These are phyloP conservation scores for Cricetomys ansorgei DNA, from an alignment of 2,113 vertebrate species.

Conservation along the genomic window DNA sequence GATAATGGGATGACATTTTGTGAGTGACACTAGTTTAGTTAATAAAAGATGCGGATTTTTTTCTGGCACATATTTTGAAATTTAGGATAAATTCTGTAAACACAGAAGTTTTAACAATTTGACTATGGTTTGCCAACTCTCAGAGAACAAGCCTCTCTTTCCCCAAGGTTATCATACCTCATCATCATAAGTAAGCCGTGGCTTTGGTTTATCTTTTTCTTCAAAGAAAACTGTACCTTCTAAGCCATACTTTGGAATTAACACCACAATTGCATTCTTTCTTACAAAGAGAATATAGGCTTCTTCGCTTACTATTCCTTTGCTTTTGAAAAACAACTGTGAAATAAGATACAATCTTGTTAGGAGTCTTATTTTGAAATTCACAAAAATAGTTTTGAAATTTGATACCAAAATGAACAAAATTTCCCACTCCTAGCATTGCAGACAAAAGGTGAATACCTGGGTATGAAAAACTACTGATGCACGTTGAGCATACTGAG, in stretches of 20 bases:
- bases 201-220: conserved; percentile 90
- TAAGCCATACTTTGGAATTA: conserved; percentile 97
- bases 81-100: background rate
- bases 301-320: conserved; percentile 95
- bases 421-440: background rate
- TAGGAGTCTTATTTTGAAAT: conserved; percentile 35
- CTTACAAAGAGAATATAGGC: conserved; percentile 96
- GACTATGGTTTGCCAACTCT: background rate
- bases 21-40: background rate
- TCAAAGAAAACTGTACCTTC: conserved; percentile 99
- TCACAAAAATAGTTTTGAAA: background rate
- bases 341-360: conserved; percentile 47
- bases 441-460: conserved; percentile 82
- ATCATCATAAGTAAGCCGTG: conserved; percentile 90
- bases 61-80: conserved; percentile 2
- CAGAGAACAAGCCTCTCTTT: background rate
- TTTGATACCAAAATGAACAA: background rate
- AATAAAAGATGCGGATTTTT: background rate
- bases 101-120: conserved; percentile 8
- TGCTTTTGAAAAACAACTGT: conserved; percentile 97
- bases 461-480: conserved; percentile 99
- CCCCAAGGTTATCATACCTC: conserved; percentile 87
- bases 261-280: conserved; percentile 97
- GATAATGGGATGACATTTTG: background rate
- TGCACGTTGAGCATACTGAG: conserved; percentile 96